phyloP scores from a whole-genome alignment of 1,140 invertebrate species.

The Drusus annulatus region DNA sequence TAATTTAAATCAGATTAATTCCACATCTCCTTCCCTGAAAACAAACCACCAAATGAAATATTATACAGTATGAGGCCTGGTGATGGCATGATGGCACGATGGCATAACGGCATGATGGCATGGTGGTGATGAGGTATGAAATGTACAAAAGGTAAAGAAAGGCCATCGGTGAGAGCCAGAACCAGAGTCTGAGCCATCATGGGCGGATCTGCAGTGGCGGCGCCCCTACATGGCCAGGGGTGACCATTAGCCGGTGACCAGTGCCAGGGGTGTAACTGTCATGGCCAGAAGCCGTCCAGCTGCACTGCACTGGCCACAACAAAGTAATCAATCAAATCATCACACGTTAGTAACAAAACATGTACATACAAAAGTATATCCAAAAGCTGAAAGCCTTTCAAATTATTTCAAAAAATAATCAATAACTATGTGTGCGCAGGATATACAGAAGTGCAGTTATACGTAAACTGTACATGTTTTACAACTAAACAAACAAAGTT shows the following conservation, averaged over 20 bases:
- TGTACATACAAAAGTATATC: conserved; percentile 71
- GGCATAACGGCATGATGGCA: conserved; percentile 64
- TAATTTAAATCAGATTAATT: conserved; percentile 54
- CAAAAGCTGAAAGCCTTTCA: conserved; percentile 72
- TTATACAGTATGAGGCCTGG: conserved; percentile 60
- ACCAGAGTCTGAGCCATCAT: too few species aligned
- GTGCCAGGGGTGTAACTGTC: neutral
- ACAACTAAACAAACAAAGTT: conserved; percentile 72
- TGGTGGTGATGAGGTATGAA: conserved; percentile 44
- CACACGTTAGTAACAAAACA: conserved; percentile 73
- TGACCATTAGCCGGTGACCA: neutral
- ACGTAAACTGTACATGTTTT: conserved; percentile 74
- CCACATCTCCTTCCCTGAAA: conserved; percentile 70
- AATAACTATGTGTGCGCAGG: conserved; percentile 67
- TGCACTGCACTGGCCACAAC: conserved; percentile 55
- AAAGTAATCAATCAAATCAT: conserved; percentile 62
- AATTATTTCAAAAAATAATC: conserved; percentile 71
- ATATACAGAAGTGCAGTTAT: conserved; percentile 72
- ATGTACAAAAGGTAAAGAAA: conserved; percentile 58
- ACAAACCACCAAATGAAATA: conserved; percentile 68
- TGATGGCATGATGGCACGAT: conserved; percentile 63
- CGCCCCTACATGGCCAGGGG: conserved; percentile 58
- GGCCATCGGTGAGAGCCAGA: conserved; percentile 51
- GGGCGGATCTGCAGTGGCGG: conserved; percentile 56
- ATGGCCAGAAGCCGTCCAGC: too few species aligned